These are phyloP conservation scores for Oreochromis niloticus DNA, from an alignment of 2,113 vertebrate genomes.

Conservation along the genomic window DNA sequence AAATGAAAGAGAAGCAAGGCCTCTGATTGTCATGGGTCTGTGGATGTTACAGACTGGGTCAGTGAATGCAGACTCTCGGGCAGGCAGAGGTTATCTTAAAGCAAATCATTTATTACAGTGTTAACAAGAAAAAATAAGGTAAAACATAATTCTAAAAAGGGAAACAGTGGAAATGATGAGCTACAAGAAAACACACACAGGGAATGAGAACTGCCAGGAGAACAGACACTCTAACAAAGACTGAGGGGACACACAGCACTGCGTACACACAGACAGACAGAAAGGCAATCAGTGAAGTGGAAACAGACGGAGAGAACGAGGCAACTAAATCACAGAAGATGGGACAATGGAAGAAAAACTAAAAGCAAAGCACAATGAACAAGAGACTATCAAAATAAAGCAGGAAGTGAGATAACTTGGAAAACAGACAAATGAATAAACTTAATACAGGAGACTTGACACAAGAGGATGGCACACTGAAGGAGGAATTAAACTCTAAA, in stretches of 20 bases:
- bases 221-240: not conserved
- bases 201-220: not conserved
- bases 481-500: not conserved
- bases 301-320: not conserved
- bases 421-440: not conserved
- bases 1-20: not conserved
- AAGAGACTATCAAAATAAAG: not conserved
- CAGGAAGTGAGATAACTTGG: not conserved
- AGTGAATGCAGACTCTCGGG: not conserved
- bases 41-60: not conserved
- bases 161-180: not conserved
- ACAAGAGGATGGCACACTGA: not conserved
- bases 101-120: not conserved
- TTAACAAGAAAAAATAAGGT: not conserved
- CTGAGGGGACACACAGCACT: not conserved
- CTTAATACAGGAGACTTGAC: not conserved
- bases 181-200: not conserved
- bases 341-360: not conserved
- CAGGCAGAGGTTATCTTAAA: not conserved
- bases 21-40: not conserved
- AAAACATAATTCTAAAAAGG: too few relatives aligned
- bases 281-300: not conserved
- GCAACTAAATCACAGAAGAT: not conserved
- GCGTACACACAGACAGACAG: not conserved
- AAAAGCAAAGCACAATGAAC: not conserved